Base-by-base conservation (phyloP, 1,140 invertebrate species). In the Meloidogyne chitwoodi region DNA sequence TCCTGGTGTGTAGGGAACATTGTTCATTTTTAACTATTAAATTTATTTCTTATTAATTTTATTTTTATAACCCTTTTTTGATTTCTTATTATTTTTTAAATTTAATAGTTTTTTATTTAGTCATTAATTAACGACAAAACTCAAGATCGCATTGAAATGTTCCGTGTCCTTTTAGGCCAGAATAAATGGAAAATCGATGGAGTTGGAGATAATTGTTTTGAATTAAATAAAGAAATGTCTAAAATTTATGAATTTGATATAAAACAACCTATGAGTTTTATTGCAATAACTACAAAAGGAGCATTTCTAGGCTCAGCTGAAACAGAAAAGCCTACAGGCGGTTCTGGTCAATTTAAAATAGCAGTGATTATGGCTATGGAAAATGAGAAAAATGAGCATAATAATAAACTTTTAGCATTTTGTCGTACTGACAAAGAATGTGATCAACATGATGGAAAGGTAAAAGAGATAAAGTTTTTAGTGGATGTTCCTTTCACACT, bases 361-460 rank as follows among this genome's bases (percentile, higher is more conserved):
- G 48, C 56, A 14, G 24, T 83, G 0, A 83, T 56, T 61, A 44
- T 83, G 63, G 73, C 77, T 29, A 29, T 76, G 27, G 24, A 76
- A n/a, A 75, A 81, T 16, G 38, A 38, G 16, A 80, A 48, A 8
- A 34, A 81, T 8, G 38, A 24, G 22, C 81, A 65, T 29, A 83
- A 79, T 65, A 69, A 27, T 4, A 65, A 61, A 8, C 63, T 83
- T 65, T 19, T 82, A 31, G 81, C 78, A 24, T 56, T 82, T 31
- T 82, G 81, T 68, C 78, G 80, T 22, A 61, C 29, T 34, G 26
- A 75, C 1, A 26, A 80, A 62, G 77, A 83, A 26, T 84, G 83
- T 73, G 71, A 84, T 68, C 84, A 84, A 14, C 68, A 67, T 41
- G 66, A 31, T n/a, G 64, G 65, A n/a, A 63, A 70, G 34, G 68